These are phyloP conservation scores for Sinosuthora webbiana DNA, from an alignment of 2,113 vertebrate species.

Conservation along the genomic window DNA sequence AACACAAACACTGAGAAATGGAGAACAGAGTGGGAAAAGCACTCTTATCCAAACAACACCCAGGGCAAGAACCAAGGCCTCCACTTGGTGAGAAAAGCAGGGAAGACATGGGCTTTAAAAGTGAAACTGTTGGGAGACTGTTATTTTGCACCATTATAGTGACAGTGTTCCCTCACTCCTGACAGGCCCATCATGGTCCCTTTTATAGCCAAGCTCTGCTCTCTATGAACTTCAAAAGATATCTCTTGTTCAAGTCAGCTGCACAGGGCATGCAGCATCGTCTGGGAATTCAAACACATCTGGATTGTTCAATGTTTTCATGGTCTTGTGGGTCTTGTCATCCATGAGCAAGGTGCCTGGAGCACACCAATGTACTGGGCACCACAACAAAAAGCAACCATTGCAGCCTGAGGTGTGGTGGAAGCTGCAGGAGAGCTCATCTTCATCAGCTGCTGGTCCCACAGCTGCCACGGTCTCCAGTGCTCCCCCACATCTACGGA, in stretches of 20 bases:
- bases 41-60: not conserved
- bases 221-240: not conserved
- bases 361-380: not conserved
- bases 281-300: not conserved
- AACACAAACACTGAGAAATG: not conserved
- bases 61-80: not conserved
- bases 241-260: not conserved
- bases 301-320: not conserved
- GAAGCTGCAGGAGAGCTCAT: not conserved
- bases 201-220: not conserved
- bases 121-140: not conserved
- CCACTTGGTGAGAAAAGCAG: not conserved
- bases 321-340: not conserved
- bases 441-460: not conserved
- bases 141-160: not conserved
- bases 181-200: not conserved
- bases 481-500: not conserved
- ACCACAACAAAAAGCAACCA: not conserved
- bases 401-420: not conserved
- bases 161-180: not conserved
- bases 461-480: not conserved
- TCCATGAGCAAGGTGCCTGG: not conserved
- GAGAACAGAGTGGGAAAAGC: not conserved
- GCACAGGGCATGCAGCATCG: not conserved
- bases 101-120: not conserved